Base-by-base conservation (phyloP, 2,797 vertebrate species). In the Lithobates sylvaticus region DNA sequence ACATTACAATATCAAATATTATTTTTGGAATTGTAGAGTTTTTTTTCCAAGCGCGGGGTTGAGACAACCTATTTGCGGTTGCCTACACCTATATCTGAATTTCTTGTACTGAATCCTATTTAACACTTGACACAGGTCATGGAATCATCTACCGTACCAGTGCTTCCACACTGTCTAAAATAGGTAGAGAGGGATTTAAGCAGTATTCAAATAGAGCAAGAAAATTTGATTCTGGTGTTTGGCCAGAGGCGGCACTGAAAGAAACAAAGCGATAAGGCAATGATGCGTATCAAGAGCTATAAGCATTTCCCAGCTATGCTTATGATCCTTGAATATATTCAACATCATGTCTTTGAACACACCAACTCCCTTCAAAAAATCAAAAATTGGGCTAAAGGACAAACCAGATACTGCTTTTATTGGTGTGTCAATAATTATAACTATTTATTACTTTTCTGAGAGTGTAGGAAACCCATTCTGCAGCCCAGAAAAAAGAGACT, bases 211-310 rank as follows among this genome's bases (percentile, higher is more conserved):
- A 87, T 75, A 87, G 76, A 74, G 34, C n/a, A 79, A 79, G 70
- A 83, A 79, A 58, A 79, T 75, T 87, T 67, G 58, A 87, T 78
- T 69, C 69, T 75, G 81, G 70, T 44, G 86, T 77, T 74, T 83
- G 70, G 58, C 76, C 81, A 87, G 70, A 76, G 70, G 86, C 81
- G 8, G 61, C 70, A 29, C 70, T 34, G 5, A 74, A 18, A 74
- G 58, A 69, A 72, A 79, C 58, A 79, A 85, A 74, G 84, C 50
- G 54, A 83, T 58, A 75, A 87, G 29, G 70, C 39, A 78, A 75
- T 78, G 69, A 87, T 79, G 36, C 18, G 10, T 77, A 50, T 50
- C 29, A 29, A 39, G 44, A 83, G 69, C n/a, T 5, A 58, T 39
- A 67, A 27, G 78, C 42, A 74, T 76, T 42, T 83, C 21, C 29